These are phyloP conservation scores for Leptodactylus fuscus DNA, from an alignment of 2,113 vertebrate species.

Conservation along the genomic window DNA sequence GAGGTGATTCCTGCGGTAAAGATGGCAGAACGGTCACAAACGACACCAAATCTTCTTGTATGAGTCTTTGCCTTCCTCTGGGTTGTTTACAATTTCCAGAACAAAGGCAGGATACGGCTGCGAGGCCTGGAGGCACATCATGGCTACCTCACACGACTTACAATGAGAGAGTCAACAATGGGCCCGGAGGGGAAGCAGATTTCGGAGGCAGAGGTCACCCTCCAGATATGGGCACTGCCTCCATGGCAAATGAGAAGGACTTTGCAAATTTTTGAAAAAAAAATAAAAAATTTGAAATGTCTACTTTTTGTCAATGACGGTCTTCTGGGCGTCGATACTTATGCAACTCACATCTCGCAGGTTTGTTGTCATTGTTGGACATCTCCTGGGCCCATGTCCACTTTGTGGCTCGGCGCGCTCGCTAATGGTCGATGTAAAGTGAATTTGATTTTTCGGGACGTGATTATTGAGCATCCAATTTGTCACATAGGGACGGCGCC, in stretches of 20 bases:
- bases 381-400: neutral
- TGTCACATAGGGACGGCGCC: neutral
- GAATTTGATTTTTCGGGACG: neutral
- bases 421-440: neutral
- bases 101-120: slow-evolving; percentile 31
- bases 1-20: neutral
- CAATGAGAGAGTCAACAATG: slow-evolving; percentile 35
- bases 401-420: neutral
- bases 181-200: neutral
- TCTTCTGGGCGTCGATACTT: neutral
- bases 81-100: neutral
- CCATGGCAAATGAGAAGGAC: neutral
- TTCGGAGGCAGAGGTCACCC: neutral
- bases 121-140: neutral
- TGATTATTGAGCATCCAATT: slow-evolving; percentile 1
- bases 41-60: neutral
- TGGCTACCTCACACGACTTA: neutral
- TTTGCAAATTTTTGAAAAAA: neutral
- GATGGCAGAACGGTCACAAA: neutral
- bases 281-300: no score
- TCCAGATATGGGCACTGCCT: neutral
- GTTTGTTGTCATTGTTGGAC: neutral
- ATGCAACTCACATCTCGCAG: neutral
- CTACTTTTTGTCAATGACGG: no score
- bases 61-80: neutral